A percentile compares a stretch with the other conserved stretches of the same genome.
Evolutionary conservation across 2,797 vertebrate species (phyloP).

Genomic region (Morus bassanus): DNA sequence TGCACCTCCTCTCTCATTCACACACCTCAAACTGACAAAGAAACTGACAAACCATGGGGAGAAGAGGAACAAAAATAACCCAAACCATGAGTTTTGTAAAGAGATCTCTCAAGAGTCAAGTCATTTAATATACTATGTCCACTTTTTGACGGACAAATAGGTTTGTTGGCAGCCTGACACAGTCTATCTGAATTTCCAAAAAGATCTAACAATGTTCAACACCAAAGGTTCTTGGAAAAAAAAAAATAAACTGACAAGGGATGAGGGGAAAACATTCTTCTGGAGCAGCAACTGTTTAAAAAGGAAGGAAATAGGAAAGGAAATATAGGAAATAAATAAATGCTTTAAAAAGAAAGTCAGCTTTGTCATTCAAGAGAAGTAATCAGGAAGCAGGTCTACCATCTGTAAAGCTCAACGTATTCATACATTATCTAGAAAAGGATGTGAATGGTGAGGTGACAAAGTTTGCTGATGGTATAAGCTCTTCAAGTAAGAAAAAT

Average conservation of each 20-base stretch:
- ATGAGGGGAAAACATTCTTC: background rate
- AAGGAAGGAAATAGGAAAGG: too few species aligned
- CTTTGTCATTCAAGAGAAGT: background rate
- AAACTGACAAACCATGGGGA: background rate
- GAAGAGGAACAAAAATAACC: background rate
- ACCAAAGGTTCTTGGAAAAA: background rate
- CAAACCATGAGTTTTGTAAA: background rate
- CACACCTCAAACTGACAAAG: background rate
- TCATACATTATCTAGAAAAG: background rate
- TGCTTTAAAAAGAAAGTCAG: background rate
- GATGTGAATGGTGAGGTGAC: background rate
- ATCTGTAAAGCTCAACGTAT: background rate
- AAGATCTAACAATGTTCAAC: background rate
- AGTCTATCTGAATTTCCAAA: background rate
- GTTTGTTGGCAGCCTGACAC: background rate
- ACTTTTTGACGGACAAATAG: background rate
- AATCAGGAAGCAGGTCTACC: background rate
- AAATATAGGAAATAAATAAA: too few species aligned
- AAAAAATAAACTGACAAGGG: background rate
- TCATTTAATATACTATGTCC: background rate
- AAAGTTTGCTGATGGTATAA: background rate
- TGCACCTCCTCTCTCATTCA: background rate
- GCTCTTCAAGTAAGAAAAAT: background rate
- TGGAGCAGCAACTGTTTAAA: background rate
- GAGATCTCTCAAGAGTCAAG: background rate